Evolutionary conservation across 2,888 invertebrate species (phyloP).

Genomic region (Synanthedon andrenaeformis): DNA sequence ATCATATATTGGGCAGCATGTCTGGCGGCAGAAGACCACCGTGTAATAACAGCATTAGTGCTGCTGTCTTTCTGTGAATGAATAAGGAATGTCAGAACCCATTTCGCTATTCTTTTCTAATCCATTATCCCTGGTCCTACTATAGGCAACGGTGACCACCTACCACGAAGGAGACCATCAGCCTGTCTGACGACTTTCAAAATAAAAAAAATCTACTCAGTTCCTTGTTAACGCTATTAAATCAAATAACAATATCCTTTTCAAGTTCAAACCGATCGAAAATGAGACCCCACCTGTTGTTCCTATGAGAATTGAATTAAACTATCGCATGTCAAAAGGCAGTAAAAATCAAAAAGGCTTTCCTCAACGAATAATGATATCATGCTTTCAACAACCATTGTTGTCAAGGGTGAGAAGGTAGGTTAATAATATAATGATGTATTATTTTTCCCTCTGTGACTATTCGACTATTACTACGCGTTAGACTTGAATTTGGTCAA

Average conservation of each 20-base stretch:
- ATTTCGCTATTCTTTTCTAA: too few relatives aligned
- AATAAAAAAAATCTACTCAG: background rate
- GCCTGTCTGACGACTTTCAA: background rate
- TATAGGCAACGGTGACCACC: too few relatives aligned
- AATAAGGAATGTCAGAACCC: too few relatives aligned
- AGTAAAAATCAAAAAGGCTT: slow-evolving; percentile 45
- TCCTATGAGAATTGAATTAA: slow-evolving; percentile 50
- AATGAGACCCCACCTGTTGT: slow-evolving; percentile 33
- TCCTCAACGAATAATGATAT: slow-evolving; percentile 55
- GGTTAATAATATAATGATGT: slow-evolving; percentile 68
- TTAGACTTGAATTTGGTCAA: slow-evolving; percentile 26
- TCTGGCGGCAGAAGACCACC: too few relatives aligned
- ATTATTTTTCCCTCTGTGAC: slow-evolving; percentile 50
- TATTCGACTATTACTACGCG: slow-evolving; percentile 44
- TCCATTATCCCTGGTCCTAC: too few relatives aligned
- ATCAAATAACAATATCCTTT: background rate
- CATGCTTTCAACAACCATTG: slow-evolving; percentile 65
- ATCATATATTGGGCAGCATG: too few relatives aligned
- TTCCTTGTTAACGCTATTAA: background rate
- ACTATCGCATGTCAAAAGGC: slow-evolving; percentile 58
- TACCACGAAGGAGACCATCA: too few relatives aligned
- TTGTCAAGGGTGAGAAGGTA: slow-evolving; percentile 70
- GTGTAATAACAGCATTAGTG: too few relatives aligned
- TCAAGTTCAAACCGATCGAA: background rate
- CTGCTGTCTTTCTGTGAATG: too few relatives aligned